A percentile compares a stretch with the other conserved stretches of the same genome.
Conservation (phyloP, 2,797 vertebrate species). For the Scyliorhinus canicula region DNA sequence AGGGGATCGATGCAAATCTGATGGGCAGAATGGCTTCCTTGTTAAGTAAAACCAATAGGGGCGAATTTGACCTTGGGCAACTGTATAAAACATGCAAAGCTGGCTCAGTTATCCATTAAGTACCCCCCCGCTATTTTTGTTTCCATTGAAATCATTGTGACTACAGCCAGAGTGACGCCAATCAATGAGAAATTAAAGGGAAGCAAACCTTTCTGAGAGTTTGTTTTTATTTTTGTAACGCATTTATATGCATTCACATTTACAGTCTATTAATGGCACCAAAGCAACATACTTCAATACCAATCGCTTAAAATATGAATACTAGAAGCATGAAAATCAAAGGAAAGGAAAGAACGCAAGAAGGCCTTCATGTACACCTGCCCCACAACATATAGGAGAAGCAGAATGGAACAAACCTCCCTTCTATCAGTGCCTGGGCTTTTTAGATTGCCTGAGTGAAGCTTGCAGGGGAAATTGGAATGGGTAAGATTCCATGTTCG, state of each 20-base stretch:
- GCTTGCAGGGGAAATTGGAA: background rate
- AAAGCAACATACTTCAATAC: background rate
- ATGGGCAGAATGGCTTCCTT: background rate
- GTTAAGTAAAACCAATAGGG: background rate
- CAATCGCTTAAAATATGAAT: background rate
- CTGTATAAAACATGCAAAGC: background rate
- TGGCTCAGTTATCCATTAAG: background rate
- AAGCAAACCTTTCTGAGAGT: background rate
- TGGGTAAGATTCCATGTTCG: background rate
- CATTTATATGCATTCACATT: too few species aligned
- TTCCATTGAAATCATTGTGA: background rate
- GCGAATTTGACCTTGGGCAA: background rate
- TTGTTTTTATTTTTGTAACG: background rate
- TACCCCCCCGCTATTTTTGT: background rate
- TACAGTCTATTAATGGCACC: background rate
- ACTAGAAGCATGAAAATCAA: background rate
- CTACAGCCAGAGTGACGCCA: background rate
- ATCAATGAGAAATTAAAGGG: background rate
- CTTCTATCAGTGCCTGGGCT: too few species aligned
- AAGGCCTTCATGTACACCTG: background rate
- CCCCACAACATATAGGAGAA: background rate
- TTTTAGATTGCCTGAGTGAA: background rate
- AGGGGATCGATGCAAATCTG: too few species aligned
- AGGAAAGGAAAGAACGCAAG: background rate
- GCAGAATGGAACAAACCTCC: background rate